Evolutionary conservation across 2,113 vertebrate species (phyloP).

Genomic region (Bufo gargarizans): DNA sequence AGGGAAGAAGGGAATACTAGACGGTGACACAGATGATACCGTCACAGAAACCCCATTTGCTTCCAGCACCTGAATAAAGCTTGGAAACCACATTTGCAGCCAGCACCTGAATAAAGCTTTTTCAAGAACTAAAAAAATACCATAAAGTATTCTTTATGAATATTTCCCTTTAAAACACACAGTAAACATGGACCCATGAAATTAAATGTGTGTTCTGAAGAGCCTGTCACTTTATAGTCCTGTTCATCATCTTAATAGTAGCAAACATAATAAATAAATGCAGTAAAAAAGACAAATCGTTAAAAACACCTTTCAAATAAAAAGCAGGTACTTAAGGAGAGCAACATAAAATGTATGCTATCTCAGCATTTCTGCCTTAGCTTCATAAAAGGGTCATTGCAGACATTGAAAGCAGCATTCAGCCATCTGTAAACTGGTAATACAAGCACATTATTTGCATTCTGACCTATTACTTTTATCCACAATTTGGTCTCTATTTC

Average conservation of each 20-base stretch:
- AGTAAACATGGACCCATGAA: background rate
- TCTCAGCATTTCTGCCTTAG: background rate
- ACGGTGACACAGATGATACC: no score
- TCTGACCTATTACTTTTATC: background rate
- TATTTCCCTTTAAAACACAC: background rate
- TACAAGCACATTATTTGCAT: background rate
- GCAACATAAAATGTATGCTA: conserved; percentile 29
- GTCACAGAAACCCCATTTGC: no score
- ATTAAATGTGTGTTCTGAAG: background rate
- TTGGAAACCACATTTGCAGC: background rate
- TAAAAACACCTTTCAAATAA: conserved; percentile 29
- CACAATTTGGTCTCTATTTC: background rate
- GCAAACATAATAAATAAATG: background rate
- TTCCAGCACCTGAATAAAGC: background rate
- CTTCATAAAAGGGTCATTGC: conserved; percentile 35
- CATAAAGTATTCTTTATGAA: background rate
- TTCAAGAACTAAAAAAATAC: background rate
- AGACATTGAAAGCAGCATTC: background rate
- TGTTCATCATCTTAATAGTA: background rate
- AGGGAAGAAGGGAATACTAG: no score
- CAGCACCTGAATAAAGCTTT: background rate
- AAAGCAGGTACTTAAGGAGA: conserved; percentile 14
- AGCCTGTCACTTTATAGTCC: background rate
- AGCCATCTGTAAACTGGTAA: conserved; percentile 21
- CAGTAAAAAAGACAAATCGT: conserved; percentile 15